phyloP scores from a whole-genome alignment of 1,140 invertebrate species.

The Scaptomyza montana region DNA sequence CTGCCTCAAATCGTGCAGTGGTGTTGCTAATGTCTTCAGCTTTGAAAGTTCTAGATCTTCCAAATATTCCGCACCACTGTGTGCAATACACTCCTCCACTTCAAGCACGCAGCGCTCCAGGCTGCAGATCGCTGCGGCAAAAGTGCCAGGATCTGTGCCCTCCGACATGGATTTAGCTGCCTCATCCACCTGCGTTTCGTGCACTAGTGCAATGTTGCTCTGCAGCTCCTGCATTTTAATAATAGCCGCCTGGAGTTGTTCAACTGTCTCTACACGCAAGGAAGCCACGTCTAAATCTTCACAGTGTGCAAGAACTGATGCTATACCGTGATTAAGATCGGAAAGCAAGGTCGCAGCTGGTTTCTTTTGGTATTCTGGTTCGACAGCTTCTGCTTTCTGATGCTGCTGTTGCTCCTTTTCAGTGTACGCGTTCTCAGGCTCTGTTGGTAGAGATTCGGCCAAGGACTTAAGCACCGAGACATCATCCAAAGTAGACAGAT shows the following conservation, averaged over 20 bases:
- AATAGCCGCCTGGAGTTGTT: conserved; percentile 71
- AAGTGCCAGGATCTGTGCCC: conserved; percentile 56
- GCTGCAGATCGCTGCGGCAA: conserved; percentile 72
- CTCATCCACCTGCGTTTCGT: conserved; percentile 54
- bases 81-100: conserved; percentile 69
- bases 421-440: conserved; percentile 22
- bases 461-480: conserved; percentile 85
- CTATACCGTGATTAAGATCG: conserved; percentile 72
- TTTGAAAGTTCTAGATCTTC: conserved; percentile 61
- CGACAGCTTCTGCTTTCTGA: not conserved
- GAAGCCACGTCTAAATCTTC: conserved; percentile 60
- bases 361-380: conserved; percentile 5
- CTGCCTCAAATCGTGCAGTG: conserved; percentile 62
- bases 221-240: conserved; percentile 67
- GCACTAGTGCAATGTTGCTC: conserved; percentile 59
- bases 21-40: conserved; percentile 62
- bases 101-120: conserved; percentile 71
- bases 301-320: conserved; percentile 62
- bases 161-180: conserved; percentile 56
- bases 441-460: conserved; percentile 82
- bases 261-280: conserved; percentile 24
- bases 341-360: conserved; percentile 48
- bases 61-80: conserved; percentile 59
- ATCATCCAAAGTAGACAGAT: conserved; percentile 85
- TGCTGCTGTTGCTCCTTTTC: not conserved